Conservation (phyloP, 2,797 vertebrate species). For the Sebastes trivittatus region DNA sequence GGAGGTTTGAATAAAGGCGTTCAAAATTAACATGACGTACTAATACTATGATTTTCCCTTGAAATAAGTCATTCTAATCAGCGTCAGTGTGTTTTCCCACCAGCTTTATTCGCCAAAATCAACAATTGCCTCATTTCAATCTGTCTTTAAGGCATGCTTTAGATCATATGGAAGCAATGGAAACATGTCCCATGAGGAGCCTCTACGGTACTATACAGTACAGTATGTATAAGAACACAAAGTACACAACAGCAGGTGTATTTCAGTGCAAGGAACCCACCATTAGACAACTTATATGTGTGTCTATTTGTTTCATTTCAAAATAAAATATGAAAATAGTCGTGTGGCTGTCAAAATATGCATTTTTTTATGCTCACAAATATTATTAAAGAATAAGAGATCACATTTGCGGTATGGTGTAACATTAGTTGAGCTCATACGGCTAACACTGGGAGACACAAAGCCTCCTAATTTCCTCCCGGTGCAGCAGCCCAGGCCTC, state of each 20-base stretch:
- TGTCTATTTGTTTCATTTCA: background rate
- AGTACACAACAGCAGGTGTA: background rate
- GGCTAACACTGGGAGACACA: conserved; percentile 30
- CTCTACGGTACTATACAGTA: too few species aligned
- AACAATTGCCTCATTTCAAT: background rate
- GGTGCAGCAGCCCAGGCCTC: conserved; percentile 49
- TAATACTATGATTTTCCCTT: background rate
- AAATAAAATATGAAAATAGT: background rate
- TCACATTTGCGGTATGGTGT: background rate
- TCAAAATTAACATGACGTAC: background rate
- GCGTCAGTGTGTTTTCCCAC: background rate
- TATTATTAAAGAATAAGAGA: background rate
- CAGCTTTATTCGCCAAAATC: background rate
- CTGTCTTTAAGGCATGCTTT: background rate
- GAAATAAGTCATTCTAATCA: background rate
- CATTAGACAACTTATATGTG: background rate
- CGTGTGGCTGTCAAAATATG: background rate
- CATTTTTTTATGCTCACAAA: background rate
- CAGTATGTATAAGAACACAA: background rate
- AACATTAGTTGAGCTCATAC: background rate
- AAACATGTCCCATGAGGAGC: background rate
- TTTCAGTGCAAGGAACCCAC: background rate
- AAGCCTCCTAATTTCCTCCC: conserved; percentile 62
- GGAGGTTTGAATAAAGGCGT: too few species aligned
- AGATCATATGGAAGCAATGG: background rate